Evolutionary conservation across 2,888 invertebrate genomes (phyloP), one percentile per base, ranked within the genome.

Genomic region (Cosmopolites sordidus): DNA sequence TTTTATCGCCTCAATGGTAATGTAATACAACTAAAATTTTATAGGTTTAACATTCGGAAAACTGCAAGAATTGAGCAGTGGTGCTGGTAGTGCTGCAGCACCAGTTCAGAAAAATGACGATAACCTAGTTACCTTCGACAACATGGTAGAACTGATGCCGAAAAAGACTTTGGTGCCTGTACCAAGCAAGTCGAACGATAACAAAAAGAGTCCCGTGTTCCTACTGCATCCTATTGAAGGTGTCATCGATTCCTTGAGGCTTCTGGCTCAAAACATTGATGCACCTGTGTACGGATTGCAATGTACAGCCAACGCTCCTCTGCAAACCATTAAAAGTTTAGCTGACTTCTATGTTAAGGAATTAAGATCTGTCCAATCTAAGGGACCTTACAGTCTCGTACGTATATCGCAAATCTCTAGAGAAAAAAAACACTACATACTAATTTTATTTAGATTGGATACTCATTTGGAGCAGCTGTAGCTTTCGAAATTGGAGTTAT

Each of bases 401-500:
- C 47, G 52, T 46, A 18, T 17, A 16, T 14, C 6, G 16, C 29
- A 27, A 27, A 27, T 9, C 27, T 27, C 27, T 5, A 27, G 5
- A 9, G 27, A 9, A 27, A 6, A 27, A 27, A 6, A 27, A 6
- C 9, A 6, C 27, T 14, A 6, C n/a, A n/a, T n/a, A n/a, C n/a
- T n/a, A 38, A 38, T 40, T 40, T 16, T 40, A 27, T 48, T n/a
- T 8, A 48, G 48, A 45, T 90, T 40, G 98, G 97, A 1, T 98
- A 99, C 76, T 98, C 97, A 0, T 97, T 92, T 74, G 98, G 99
- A 58, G 92, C 93, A 38, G 85, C 89, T 63, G 88, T 98, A 29
- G 95, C 94, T 14, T 92, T 94, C 72, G 97, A 97, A 78, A 96
- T 98, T 86, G 91, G 91, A 17, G 76, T 88, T 27, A 88, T 90